Conservation (phyloP, 2,888 invertebrate species). For the Sarcophaga caerulescens region DNA sequence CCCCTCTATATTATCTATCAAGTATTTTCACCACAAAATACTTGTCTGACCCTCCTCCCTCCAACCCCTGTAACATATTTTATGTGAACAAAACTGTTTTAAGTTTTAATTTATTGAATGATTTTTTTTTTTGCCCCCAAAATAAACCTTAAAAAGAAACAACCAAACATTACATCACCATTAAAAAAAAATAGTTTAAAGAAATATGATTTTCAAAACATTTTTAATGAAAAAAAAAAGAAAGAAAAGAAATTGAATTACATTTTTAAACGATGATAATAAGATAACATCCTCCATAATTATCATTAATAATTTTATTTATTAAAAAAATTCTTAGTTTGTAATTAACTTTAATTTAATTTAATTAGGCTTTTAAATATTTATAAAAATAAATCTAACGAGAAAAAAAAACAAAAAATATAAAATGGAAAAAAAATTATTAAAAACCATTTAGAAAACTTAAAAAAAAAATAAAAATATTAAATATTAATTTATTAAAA, state of each 20-base stretch:
- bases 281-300: conserved; percentile 19
- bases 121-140: neutral
- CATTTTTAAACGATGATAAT: conserved; percentile 12
- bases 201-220: neutral
- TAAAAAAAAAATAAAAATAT: conserved; percentile 25
- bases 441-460: neutral
- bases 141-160: conserved; percentile 7
- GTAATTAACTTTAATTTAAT: conserved; percentile 46
- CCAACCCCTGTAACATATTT: neutral
- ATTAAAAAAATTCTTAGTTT: conserved; percentile 52
- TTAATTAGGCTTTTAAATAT: conserved; percentile 23
- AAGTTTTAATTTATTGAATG: conserved; percentile 69
- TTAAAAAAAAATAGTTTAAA: too few relatives aligned
- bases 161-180: conserved; percentile 40
- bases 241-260: conserved; percentile 5
- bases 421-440: too few relatives aligned
- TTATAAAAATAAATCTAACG: conserved; percentile 13
- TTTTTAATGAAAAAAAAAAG: conserved; percentile 12
- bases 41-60: neutral
- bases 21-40: too few relatives aligned
- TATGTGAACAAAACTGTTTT: conserved; percentile 71
- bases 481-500: conserved; percentile 39
- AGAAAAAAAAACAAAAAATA: too few relatives aligned
- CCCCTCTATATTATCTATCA: neutral
- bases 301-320: conserved; percentile 28